Base-by-base conservation (phyloP, 2,888 invertebrate genomes). In the Habroteleia sp. region DNA sequence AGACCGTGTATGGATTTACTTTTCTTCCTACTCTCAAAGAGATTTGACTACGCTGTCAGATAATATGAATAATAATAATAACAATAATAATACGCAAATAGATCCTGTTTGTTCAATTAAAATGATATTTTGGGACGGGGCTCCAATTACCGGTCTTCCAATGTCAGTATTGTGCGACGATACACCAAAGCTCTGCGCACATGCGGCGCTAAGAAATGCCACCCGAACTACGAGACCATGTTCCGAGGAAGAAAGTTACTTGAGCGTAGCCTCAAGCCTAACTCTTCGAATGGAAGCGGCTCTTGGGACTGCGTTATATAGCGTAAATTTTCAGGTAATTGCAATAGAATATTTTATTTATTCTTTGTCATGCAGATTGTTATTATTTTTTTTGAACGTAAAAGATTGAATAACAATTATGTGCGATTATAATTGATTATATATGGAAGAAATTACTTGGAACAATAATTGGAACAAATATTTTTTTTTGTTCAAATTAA, bases 1-100 rank as follows among this genome's bases (percentile, higher is more conserved):
- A 48, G 96, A 96, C 87, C 91, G 94, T 74, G 93, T 96, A 62
- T 96, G 96, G 96, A 91, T 96, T 79, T 96, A 95, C 89, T 96
- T 96, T 87, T 93, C 95, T 77, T 95, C 95, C 77, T 96, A 95
- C 89, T 94, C 93, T 79, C 94, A 95, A 81, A 92, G 95, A 84
- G 94, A 94, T 76, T 89, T 95, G 74, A 83, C 83, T 90, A 93
- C 60, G 1, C 4, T 44, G n/a, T 23, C 60, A 2, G 75, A 75
- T 7, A 60, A 37, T 25, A 39, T 33, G 2, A 46, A 17, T 54
- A 76, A 63, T 63, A 66, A 77, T 3, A 42, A 17, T 20, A 31
- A 17, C 8, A 46, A 46, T 10, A 52, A 39, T 25, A 75, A 76
- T 6, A 89, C 86, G 8, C 87, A 77, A 7, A 14, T 27, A 6